phyloP scores from a whole-genome alignment of 1,140 invertebrate species.

The Nephotettix cincticeps region DNA sequence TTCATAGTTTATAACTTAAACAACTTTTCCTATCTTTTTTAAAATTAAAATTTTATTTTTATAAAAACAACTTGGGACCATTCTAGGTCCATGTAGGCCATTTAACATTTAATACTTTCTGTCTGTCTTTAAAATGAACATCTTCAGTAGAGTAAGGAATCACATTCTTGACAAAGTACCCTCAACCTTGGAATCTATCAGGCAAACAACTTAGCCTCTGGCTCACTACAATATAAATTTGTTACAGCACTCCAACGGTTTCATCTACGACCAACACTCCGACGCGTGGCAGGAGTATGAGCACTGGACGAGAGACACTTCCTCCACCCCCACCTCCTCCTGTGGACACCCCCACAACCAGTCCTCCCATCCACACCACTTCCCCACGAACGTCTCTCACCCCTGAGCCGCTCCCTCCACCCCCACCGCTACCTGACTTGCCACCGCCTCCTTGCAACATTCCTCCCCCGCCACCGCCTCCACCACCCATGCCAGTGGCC shows the following conservation, averaged over 20 bases:
- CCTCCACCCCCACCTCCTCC: slow-evolving; percentile 83
- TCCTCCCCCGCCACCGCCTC: slow-evolving; percentile 60
- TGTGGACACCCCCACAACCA: slow-evolving; percentile 55
- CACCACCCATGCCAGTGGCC: slow-evolving; percentile 59
- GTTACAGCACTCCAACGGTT: slow-evolving; percentile 58
- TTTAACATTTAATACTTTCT: no score
- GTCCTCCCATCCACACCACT: slow-evolving; percentile 42
- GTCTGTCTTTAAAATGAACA: no score
- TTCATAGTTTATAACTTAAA: no score
- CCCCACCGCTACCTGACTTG: slow-evolving; percentile 61
- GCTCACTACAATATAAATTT: no score
- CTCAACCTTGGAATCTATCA: no score
- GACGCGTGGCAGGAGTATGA: slow-evolving; percentile 65
- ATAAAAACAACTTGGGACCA: no score
- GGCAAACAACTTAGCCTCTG: no score
- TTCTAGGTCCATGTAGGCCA: no score
- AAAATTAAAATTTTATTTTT: no score
- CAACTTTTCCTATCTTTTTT: no score
- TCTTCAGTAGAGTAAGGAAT: no score
- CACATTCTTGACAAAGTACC: no score
- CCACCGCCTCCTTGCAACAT: slow-evolving; percentile 52
- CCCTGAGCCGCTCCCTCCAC: slow-evolving; percentile 56
- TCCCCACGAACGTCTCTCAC: slow-evolving; percentile 44
- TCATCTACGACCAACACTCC: slow-evolving; percentile 65
- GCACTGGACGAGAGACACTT: slow-evolving; percentile 67